Conservation (phyloP, 2,888 invertebrate genomes). For the Imbricaverruca yamaguchii region DNA sequence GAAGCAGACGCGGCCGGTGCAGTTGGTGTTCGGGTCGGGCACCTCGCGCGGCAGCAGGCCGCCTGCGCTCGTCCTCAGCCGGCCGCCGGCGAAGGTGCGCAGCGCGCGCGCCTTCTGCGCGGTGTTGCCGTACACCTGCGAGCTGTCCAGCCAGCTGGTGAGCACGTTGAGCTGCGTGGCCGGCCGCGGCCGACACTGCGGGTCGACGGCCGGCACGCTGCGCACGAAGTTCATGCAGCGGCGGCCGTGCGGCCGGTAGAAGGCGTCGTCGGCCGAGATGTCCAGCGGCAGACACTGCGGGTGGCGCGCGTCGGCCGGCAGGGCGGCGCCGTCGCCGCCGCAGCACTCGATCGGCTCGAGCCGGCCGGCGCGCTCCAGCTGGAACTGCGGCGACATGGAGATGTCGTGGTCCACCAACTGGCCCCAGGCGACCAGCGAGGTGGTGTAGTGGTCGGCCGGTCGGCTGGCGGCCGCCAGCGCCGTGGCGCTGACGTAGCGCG, state of each 20-base stretch:
- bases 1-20: background rate
- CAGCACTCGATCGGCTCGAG: background rate
- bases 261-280: slow-evolving; percentile 54
- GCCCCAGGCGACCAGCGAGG: slow-evolving; percentile 19
- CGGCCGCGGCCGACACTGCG: background rate
- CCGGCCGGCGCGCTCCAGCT: background rate
- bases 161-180: background rate
- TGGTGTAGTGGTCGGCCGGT: background rate
- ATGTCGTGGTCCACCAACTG: slow-evolving; percentile 25
- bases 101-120: slow-evolving; percentile 56
- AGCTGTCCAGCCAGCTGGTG: slow-evolving; percentile 52
- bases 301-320: background rate
- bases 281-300: slow-evolving; percentile 62
- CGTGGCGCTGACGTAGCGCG: background rate
- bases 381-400: background rate
- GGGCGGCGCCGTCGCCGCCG: background rate
- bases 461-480: background rate
- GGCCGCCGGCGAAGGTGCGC: slow-evolving; percentile 58
- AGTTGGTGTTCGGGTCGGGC: background rate
- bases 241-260: slow-evolving; percentile 56
- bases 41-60: slow-evolving; percentile 26
- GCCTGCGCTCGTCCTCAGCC: slow-evolving; percentile 20
- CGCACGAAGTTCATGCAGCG: slow-evolving; percentile 68
- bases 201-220: background rate
- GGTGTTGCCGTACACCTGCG: slow-evolving; percentile 70